Evolutionary conservation across 2,797 vertebrate species (phyloP).

Genomic region (Sylvilagus floridanus): DNA sequence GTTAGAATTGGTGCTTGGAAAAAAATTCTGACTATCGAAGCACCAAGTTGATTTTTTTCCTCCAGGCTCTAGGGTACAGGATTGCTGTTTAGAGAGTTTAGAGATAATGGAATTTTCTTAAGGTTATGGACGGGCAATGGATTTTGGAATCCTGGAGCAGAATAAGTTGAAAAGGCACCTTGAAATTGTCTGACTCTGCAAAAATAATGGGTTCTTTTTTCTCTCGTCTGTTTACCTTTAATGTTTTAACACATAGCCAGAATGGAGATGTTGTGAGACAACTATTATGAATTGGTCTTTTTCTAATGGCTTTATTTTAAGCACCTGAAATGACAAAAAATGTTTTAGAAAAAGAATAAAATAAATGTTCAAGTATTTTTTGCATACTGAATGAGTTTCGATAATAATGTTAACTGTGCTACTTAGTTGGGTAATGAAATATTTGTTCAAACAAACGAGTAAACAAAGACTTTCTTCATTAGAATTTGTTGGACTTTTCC

Average conservation of each 20-base stretch:
- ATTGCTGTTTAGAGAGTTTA: slow-evolving; percentile 21
- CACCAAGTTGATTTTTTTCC: background rate
- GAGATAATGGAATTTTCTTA: slow-evolving; percentile 66
- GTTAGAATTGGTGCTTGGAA: background rate
- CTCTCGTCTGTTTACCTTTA: background rate
- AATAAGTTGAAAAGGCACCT: slow-evolving; percentile 38
- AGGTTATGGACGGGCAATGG: background rate
- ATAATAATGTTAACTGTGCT: slow-evolving; percentile 2
- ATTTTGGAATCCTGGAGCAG: background rate
- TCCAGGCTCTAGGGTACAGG: background rate
- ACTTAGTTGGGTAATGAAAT: background rate
- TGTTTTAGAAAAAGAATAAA: slow-evolving; percentile 44
- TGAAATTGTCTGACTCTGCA: slow-evolving; percentile 47
- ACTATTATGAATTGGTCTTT: background rate
- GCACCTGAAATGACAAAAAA: slow-evolving; percentile 28
- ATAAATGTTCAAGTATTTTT: background rate
- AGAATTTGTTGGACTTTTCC: slow-evolving; percentile 8
- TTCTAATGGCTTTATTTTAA: background rate
- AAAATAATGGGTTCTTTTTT: background rate
- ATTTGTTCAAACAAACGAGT: slow-evolving; percentile 37
- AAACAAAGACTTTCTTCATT: slow-evolving; percentile 1
- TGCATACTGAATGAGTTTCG: slow-evolving; percentile 6
- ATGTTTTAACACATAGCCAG: slow-evolving; percentile 34
- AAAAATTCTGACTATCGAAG: slow-evolving; percentile 45
- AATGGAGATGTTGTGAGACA: background rate